Conservation (phyloP, 2,113 vertebrate species). For the Ardeotis arabs region DNA sequence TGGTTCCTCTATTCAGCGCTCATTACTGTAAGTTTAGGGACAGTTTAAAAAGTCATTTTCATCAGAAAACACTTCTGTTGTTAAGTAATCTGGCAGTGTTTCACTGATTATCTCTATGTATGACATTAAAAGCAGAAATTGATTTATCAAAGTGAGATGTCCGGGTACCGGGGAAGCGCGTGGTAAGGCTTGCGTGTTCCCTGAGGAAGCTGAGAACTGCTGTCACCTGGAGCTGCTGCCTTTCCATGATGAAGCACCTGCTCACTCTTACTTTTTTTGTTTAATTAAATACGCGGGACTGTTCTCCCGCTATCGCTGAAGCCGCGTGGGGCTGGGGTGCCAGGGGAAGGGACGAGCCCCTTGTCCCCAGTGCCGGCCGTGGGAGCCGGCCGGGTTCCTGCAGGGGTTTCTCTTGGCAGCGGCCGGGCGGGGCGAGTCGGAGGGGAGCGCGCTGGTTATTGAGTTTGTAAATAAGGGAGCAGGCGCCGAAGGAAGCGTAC, state of each 20-base stretch:
- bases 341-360: background rate
- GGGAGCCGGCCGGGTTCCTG: rapidly evolving
- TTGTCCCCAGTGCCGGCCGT: background rate
- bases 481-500: rapidly evolving
- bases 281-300: background rate
- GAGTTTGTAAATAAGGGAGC: background rate
- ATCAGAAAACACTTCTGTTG: background rate
- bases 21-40: background rate
- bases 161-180: rapidly evolving
- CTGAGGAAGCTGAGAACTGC: background rate
- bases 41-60: background rate
- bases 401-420: background rate
- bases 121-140: background rate
- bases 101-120: background rate
- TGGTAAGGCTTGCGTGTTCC: background rate
- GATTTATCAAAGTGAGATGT: background rate
- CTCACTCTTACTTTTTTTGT: background rate
- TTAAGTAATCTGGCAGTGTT: background rate
- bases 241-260: too few relatives aligned
- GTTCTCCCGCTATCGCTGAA: rapidly evolving
- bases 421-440: background rate
- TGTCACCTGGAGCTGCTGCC: background rate
- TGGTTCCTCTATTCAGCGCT: background rate
- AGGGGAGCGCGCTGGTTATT: background rate
- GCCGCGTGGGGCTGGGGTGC: rapidly evolving